Base-by-base conservation (phyloP, 2,113 vertebrate species). In the Periophthalmodon schlosseri region DNA sequence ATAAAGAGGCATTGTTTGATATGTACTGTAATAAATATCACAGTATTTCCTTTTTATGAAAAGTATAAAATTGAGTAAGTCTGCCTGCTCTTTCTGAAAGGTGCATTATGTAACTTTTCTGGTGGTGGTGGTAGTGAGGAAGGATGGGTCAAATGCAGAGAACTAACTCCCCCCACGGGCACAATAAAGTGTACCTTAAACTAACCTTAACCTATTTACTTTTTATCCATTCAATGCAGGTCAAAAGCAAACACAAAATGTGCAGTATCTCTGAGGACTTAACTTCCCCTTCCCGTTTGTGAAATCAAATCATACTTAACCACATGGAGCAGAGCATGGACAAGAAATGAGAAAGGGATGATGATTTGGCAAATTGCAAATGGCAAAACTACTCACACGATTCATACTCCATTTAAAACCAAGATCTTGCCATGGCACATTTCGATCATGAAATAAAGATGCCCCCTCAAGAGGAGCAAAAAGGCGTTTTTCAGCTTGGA, bases 401-500 rank as follows among this genome's bases (percentile, higher is more conserved):
- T 21, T 56, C 18, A 56, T 21, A 20, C 7, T 56, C 4, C 20
- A 44, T 57, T 57, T 57, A 11, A 16, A 23, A 57, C 9, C 8
- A 21, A 12, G 20, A 28, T 6, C 13, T 28, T 33, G 4, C 28
- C 6, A 56, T 20, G 16, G 15, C 5, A 46, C 23, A 24, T 49
- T 52, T 18, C 33, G 4, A 5, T 54, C 3, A 36, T 28, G 20
- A 24, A 57, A 70, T 34, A 3, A 49, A 28, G 23, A 36, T 21
- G 57, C 72, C 6, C 68, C 9, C 49, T 60, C 14, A n/a, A 34
- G 12, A 56, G 14, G 57, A 28, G 11, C 14, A 78, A 78, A 77
- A 73, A 68, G 52, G 0, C 2, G 68, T 82, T 79, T 76, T 84
- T 21, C 46, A 66, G 69, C 56, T 64, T 69, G 74, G 52, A 88